Evolutionary conservation across 2,113 vertebrate genomes (phyloP), one percentile per base, ranked within the genome.

Genomic region (Dicentrarchus labrax): DNA sequence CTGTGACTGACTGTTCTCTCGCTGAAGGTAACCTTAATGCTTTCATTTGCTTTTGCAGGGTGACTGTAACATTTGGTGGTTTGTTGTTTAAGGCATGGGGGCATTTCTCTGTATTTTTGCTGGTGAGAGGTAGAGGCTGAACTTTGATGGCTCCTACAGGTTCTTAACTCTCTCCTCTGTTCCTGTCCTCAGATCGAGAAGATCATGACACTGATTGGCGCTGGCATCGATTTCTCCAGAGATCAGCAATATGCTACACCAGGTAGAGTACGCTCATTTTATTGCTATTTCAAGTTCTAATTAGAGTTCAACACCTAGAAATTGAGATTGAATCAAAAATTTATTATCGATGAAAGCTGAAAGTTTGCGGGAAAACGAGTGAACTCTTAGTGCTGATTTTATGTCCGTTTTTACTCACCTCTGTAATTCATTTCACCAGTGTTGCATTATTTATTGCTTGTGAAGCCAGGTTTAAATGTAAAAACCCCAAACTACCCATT

Each of bases 181-280:
- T 77, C 80, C 78, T 53, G 1, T 39, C 95, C 94, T 76, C 96
- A 99, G 98, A 99, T 99, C 66, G 98, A 99, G 95, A 99, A 99
- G 92, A 99, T 99, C 93, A 99, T 99, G 98, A 98, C 96, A 36
- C 97, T 99, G 65, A 99, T 99, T 4, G 98, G 98, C 11, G 97
- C 99, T 84, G 98, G 98, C 83, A 98, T 99, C 61, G 98, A 99
- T 89, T 98, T 98, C 83, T 97, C 98, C 84, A 96, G 97, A 94
- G 98, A 99, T 88, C 98, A 97, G 92, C 97, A 97, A 72, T 96
- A 95, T 89, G 69, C 89, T 17, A 95, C 96, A 86, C 96, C 97
- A 98, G 98, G 98, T 99, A 97, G 11, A 74, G 82, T 86, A 43
- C 53, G 4, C 67, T 22, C 56, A 43, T 76, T 76, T 61, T 3